Evolutionary conservation across 2,113 vertebrate genomes (phyloP).

Genomic region (Melospiza georgiana): DNA sequence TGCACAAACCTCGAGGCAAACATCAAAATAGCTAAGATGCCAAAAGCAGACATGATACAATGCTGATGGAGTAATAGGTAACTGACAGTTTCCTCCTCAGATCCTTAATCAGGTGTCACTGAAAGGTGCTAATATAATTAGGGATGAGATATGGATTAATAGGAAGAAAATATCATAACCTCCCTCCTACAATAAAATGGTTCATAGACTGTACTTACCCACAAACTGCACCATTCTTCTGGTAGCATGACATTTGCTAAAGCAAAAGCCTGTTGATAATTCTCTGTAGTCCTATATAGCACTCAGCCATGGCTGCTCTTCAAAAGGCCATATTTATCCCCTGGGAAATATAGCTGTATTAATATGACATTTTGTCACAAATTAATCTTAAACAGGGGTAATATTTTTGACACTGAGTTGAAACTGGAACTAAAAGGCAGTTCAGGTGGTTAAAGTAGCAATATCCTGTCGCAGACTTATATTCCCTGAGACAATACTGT

Average conservation of each 20-base stretch:
- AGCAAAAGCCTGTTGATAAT: conserved; percentile 52
- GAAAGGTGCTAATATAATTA: conserved; percentile 55
- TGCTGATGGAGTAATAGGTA: conserved; percentile 34
- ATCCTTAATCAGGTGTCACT: conserved; percentile 49
- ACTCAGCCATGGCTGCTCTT: conserved; percentile 29
- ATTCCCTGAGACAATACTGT: conserved; percentile 46
- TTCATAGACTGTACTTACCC: not conserved
- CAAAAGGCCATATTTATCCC: conserved; percentile 64
- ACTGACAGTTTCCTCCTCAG: not conserved
- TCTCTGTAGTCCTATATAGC: conserved; percentile 59
- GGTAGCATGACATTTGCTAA: conserved; percentile 53
- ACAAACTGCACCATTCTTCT: conserved; percentile 29
- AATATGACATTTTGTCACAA: conserved; percentile 69
- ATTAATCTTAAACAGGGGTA: conserved; percentile 60
- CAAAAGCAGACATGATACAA: conserved; percentile 8
- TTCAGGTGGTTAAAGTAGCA: conserved; percentile 54
- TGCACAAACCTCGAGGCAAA: not conserved
- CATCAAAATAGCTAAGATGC: not conserved
- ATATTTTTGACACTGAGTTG: conserved; percentile 52
- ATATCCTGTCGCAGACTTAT: conserved; percentile 53
- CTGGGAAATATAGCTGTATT: conserved; percentile 66
- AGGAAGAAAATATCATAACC: conserved; percentile 50
- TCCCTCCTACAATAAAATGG: conserved; percentile 13
- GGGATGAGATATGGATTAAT: conserved; percentile 68
- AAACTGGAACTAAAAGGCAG: conserved; percentile 57